A percentile compares a stretch with the other conserved stretches of the same genome.
phyloP scores from a whole-genome alignment of 1,140 invertebrate genomes.

The Lithobius niger region DNA sequence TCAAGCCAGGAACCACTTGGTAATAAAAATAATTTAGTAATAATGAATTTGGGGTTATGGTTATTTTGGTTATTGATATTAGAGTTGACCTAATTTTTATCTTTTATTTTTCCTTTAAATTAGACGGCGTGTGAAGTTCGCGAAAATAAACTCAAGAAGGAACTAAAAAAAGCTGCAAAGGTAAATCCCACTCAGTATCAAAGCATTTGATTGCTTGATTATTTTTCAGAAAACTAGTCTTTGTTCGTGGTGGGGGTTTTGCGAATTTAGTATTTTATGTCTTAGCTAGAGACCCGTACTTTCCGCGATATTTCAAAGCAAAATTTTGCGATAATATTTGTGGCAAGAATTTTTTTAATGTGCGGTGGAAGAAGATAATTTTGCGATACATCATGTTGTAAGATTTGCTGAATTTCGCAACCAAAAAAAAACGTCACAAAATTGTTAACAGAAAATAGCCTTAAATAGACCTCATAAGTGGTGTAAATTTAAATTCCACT shows the following conservation, averaged over 20 bases:
- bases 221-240: background rate
- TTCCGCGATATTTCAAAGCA: too few relatives aligned
- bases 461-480: too few relatives aligned
- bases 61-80: background rate
- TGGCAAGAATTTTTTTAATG: too few relatives aligned
- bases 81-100: background rate
- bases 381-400: too few relatives aligned
- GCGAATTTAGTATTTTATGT: background rate
- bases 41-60: background rate
- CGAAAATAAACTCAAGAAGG: constrained; percentile 35
- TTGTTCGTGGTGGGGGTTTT: background rate
- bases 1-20: constrained; percentile 33
- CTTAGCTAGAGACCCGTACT: too few relatives aligned
- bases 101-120: background rate
- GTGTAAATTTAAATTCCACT: too few relatives aligned
- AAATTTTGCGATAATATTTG: too few relatives aligned
- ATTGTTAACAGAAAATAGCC: too few relatives aligned
- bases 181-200: too few relatives aligned
- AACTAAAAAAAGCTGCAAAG: constrained; percentile 36
- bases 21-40: constrained; percentile 11
- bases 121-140: constrained; percentile 32
- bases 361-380: too few relatives aligned
- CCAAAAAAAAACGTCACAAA: too few relatives aligned
- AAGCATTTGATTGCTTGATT: background rate
- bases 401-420: too few relatives aligned